Evolutionary conservation across 2,113 vertebrate species (phyloP).

Genomic region (Corapipo altera): DNA sequence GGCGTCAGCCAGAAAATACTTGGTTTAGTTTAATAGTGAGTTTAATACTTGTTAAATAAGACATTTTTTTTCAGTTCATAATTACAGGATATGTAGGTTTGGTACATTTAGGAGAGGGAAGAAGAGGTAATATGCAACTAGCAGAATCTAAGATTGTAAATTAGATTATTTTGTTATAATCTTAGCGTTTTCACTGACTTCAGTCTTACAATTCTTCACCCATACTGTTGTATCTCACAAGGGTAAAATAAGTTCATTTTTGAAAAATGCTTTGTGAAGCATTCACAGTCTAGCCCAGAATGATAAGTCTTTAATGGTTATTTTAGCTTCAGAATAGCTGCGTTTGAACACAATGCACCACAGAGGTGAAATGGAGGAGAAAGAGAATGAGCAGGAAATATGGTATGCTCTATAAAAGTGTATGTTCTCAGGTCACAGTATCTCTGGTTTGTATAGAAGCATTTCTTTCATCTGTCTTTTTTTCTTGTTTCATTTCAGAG

Average conservation of each 20-base stretch:
- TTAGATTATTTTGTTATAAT: neutral
- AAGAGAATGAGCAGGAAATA: conserved; percentile 27
- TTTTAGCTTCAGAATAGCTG: conserved; percentile 43
- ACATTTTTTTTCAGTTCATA: conserved; percentile 14
- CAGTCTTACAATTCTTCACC: neutral
- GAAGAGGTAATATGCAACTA: neutral
- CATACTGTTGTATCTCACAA: neutral
- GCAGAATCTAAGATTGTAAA: neutral
- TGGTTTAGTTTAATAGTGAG: neutral
- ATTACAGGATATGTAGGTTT: neutral
- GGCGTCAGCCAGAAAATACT: neutral
- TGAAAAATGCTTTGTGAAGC: conserved; percentile 19
- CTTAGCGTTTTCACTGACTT: neutral
- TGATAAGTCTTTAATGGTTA: conserved; percentile 33
- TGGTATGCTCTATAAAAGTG: neutral
- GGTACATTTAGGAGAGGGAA: neutral
- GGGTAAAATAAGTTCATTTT: conserved; percentile 11
- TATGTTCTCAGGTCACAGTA: neutral
- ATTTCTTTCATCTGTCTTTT: neutral
- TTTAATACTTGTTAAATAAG: neutral
- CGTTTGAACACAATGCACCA: neutral
- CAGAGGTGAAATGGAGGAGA: conserved; percentile 51
- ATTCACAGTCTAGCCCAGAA: neutral
- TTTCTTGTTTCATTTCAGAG: neutral
- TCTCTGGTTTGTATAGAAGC: neutral